Base-by-base conservation (phyloP, 2,888 invertebrate genomes). In the Cantharis lateralis region DNA sequence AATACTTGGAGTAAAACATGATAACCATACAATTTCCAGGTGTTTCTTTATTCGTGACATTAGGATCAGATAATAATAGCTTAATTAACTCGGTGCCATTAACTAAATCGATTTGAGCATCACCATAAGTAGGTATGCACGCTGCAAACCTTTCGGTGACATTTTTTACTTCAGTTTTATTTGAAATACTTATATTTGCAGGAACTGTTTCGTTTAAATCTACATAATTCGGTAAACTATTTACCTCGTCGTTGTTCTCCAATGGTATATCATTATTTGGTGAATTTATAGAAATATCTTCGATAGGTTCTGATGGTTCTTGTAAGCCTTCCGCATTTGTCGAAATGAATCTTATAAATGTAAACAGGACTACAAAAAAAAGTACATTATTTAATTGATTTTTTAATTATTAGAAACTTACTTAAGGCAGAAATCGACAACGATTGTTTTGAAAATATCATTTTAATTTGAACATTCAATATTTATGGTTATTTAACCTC, bases 1-100 rank as follows among this genome's bases (percentile, higher is more conserved):
- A 98, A 85, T 95, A 94, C 80, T 93, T 93, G 0, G 98, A 95
- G 87, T 95, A 98, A 88, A 98, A 98, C 82, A 98, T 89, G 3
- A 98, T 93, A 16, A 96, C 87, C 1, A 95, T 91, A 88, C 96
- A 96, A 77, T 90, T 90, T 2, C 91, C 93, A 28, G 91, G 89
- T 63, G 90, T 88, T 18, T 92, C 91, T 79, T 93, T 91, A 28
- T 90, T 90, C 5, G 92, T 92, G n/a, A 93, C 89, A 78, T 93
- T 93, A 16, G 91, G 89, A 83, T 93, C 92, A 0, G 91, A 87
- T 79, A 91, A 90, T 26, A 95, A 86, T 15, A 94, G 85, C 84
- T 93, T 93, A 18, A 93, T 90, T n/a, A 95, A 88, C 76, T 91
- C 89, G 10, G 93, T 93, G 71, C 93, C 92, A 86, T 95, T 95